These are phyloP conservation scores for Pipistrellus kuhlii DNA, from an alignment of 2,797 vertebrate genomes.

Conservation along the genomic window DNA sequence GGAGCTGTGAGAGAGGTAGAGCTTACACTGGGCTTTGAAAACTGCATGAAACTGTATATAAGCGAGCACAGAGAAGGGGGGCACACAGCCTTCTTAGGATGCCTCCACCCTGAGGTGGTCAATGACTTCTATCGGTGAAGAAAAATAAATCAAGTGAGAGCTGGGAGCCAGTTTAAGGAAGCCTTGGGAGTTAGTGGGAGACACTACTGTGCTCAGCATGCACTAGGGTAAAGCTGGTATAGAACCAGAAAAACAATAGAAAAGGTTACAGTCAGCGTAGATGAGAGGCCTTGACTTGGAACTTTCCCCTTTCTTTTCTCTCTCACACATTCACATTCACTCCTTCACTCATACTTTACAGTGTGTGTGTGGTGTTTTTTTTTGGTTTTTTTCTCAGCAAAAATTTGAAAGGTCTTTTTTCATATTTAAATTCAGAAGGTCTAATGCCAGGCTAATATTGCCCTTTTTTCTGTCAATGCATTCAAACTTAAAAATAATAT, in stretches of 20 bases:
- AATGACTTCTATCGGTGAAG: background rate
- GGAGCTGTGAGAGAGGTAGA: background rate
- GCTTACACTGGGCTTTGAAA: background rate
- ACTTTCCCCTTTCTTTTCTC: background rate
- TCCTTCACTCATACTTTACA: background rate
- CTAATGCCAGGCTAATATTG: background rate
- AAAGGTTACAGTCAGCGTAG: too few relatives aligned
- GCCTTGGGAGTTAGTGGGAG: background rate
- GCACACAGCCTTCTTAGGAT: background rate
- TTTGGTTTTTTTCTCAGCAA: background rate
- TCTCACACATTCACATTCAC: background rate
- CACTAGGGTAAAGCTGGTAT: background rate
- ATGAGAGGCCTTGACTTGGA: background rate
- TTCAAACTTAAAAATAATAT: background rate
- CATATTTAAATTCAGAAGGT: background rate
- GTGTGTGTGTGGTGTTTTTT: background rate
- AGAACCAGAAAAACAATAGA: background rate
- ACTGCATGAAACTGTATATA: background rate
- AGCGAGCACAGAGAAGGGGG: too few relatives aligned
- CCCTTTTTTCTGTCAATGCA: background rate
- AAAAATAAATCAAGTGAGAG: background rate
- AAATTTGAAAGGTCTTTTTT: background rate
- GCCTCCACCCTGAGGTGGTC: background rate
- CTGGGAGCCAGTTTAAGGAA: background rate
- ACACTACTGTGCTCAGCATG: background rate